Percentiles rank a stretch among this genome's conserved stretches.
These are phyloP conservation scores for Rana temporaria DNA, from an alignment of 2,113 vertebrate species.

Conservation along the genomic window DNA sequence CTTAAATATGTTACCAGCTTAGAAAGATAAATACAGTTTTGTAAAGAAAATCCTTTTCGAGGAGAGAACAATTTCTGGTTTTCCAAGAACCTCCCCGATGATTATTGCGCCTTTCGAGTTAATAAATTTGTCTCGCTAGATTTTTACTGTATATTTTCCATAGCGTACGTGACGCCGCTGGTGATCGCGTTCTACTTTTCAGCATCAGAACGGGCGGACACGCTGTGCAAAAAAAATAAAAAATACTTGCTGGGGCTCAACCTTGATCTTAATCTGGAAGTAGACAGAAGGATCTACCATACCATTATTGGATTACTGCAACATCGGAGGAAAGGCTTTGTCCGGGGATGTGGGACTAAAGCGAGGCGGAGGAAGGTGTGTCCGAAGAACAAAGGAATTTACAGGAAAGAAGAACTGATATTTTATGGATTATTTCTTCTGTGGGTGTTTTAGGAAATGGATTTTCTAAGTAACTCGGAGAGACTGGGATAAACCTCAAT, in stretches of 20 bases:
- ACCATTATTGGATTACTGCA: constrained; percentile 25
- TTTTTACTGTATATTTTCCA: not conserved
- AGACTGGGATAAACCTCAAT: too few species aligned
- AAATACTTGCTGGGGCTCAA: not conserved
- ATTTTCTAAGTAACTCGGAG: too few species aligned
- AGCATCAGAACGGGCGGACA: constrained; percentile 1
- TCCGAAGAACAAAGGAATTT: not conserved
- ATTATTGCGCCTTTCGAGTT: not conserved
- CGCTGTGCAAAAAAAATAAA: too few species aligned
- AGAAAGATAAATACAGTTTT: not conserved
- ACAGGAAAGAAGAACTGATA: too few species aligned
- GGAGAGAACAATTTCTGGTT: not conserved
- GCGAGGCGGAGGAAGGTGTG: not conserved
- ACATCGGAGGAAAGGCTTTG: constrained; percentile 8
- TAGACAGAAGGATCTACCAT: not conserved
- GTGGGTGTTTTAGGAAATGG: too few species aligned
- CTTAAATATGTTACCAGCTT: not conserved
- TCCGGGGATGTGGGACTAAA: not conserved
- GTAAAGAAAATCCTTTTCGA: not conserved
- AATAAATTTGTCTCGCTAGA: not conserved
- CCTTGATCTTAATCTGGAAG: constrained; percentile 23
- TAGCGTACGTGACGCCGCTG: not conserved
- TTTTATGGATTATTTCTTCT: too few species aligned
- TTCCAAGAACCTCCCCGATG: not conserved
- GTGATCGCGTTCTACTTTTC: not conserved